phyloP scores from a whole-genome alignment of 2,113 vertebrate genomes.

The Mustela lutreola region DNA sequence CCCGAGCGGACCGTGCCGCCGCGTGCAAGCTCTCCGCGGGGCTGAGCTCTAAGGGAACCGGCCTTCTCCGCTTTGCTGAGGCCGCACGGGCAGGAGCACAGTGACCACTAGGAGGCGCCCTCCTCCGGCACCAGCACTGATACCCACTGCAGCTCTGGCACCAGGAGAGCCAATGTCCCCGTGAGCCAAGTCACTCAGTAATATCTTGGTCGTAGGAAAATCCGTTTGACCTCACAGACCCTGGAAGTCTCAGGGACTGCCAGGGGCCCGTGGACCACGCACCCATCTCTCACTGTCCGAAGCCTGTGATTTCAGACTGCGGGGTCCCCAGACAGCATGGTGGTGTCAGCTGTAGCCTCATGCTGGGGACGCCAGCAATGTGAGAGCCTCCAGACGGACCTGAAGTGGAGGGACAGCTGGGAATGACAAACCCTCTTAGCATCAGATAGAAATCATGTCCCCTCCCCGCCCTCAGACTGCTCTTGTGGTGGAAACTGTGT shows the following conservation, averaged over 20 bases:
- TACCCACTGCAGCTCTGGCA: rapidly evolving
- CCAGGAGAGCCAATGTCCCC: rapidly evolving
- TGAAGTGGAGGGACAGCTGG: not conserved
- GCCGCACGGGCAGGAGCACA: rapidly evolving
- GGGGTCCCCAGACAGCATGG: rapidly evolving
- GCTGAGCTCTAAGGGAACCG: not conserved
- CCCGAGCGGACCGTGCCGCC: rapidly evolving
- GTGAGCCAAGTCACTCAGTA: not conserved
- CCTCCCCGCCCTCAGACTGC: not conserved
- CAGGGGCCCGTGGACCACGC: not conserved
- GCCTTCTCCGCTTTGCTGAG: not conserved
- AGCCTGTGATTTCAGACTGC: not conserved
- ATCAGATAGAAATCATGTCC: not conserved
- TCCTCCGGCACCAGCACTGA: rapidly evolving
- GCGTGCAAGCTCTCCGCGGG: rapidly evolving
- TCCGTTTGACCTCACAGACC: not conserved
- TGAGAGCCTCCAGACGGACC: not conserved
- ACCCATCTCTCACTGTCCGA: not conserved
- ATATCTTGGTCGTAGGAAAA: not conserved
- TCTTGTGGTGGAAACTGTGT: not conserved
- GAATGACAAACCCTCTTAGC: not conserved
- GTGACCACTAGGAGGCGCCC: rapidly evolving
- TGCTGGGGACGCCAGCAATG: rapidly evolving
- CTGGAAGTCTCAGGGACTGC: no score
- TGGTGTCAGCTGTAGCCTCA: not conserved